Conservation (phyloP, 2,888 invertebrate genomes). For the Zygaena filipendulae region DNA sequence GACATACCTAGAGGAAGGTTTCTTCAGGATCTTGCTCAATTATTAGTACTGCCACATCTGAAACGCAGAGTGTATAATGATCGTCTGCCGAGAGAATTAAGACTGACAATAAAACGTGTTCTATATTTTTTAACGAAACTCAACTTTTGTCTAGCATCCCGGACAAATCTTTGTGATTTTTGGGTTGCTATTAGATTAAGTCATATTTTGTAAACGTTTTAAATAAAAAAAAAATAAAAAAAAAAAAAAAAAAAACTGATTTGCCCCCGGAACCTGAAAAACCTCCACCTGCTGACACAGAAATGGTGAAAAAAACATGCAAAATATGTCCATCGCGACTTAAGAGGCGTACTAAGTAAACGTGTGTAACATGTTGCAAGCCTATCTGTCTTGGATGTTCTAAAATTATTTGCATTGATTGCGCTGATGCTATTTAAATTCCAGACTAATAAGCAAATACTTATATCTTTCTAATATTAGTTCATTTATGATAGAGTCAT, state of each 20-base stretch:
- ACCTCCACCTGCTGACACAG: conserved; percentile 1
- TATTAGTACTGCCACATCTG: conserved; percentile 9
- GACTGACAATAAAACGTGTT: conserved; percentile 8
- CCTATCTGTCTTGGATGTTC: conserved; percentile 8
- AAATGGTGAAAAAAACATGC: conserved; percentile 5
- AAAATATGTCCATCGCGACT: conserved; percentile 8
- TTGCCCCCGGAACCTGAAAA: too few species aligned
- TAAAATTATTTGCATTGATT: conserved; percentile 6
- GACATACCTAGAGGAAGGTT: conserved; percentile 9
- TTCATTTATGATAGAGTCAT: too few species aligned
- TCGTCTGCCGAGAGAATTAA: conserved; percentile 11
- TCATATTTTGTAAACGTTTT: too few species aligned
- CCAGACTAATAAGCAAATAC: too few species aligned
- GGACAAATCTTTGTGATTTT: too few species aligned
- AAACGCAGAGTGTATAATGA: conserved; percentile 12
- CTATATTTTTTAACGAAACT: too few species aligned
- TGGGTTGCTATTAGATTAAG: too few species aligned
- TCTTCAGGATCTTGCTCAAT: conserved; percentile 6
- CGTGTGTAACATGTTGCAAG: conserved; percentile 9
- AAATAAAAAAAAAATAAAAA: conserved; percentile 1
- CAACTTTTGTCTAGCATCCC: too few species aligned
- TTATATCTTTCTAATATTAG: too few species aligned
- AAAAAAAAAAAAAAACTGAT: not conserved
- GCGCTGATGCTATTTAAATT: too few species aligned
- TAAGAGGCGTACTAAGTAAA: conserved; percentile 10